Percentiles rank a stretch among this genome's conserved stretches.
These are phyloP conservation scores for Lasioglossum zephyrum DNA, from an alignment of 2,888 invertebrate genomes.

Conservation along the genomic window DNA sequence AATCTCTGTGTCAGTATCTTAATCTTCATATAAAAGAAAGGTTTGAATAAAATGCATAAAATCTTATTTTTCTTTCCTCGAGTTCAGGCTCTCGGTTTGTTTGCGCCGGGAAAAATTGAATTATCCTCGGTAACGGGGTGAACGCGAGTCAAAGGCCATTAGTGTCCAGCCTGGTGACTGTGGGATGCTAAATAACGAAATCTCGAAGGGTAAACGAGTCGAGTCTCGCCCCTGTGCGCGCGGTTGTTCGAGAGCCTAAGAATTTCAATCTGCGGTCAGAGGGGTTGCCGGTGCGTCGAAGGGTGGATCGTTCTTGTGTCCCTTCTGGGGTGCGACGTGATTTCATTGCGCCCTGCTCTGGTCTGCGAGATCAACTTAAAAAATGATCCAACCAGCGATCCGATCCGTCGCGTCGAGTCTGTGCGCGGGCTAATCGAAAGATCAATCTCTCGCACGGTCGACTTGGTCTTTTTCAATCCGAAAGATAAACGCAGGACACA, in stretches of 20 bases:
- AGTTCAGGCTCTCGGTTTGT: not conserved
- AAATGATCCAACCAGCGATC: slow-evolving; percentile 74
- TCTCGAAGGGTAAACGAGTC: slow-evolving; percentile 75
- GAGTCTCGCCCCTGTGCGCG: slow-evolving; percentile 58
- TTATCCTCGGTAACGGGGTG: slow-evolving; percentile 46
- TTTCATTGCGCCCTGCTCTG: slow-evolving; percentile 72
- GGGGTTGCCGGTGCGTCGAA: slow-evolving; percentile 65
- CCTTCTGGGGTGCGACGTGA: slow-evolving; percentile 76
- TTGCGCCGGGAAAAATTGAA: slow-evolving; percentile 43
- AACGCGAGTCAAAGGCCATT: slow-evolving; percentile 43
- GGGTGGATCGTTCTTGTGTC: slow-evolving; percentile 67
- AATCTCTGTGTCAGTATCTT: not conserved
- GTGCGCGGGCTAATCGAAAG: slow-evolving; percentile 61
- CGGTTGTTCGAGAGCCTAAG: slow-evolving; percentile 75
- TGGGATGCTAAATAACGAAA: slow-evolving; percentile 82
- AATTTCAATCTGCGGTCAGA: slow-evolving; percentile 84
- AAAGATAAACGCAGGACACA: slow-evolving; percentile 3
- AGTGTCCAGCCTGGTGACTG: slow-evolving; percentile 66
- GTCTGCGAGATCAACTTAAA: slow-evolving; percentile 75
- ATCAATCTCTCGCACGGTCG: slow-evolving; percentile 56
- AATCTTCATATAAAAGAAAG: too few species aligned
- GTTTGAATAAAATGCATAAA: not conserved
- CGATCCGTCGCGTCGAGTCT: slow-evolving; percentile 48
- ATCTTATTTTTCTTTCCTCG: not conserved
- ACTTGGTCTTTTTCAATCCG: slow-evolving; percentile 30